Evolutionary conservation across 2,113 vertebrate genomes (phyloP), one percentile per base, ranked within the genome.

Genomic region (Ictidomys tridecemlineatus): DNA sequence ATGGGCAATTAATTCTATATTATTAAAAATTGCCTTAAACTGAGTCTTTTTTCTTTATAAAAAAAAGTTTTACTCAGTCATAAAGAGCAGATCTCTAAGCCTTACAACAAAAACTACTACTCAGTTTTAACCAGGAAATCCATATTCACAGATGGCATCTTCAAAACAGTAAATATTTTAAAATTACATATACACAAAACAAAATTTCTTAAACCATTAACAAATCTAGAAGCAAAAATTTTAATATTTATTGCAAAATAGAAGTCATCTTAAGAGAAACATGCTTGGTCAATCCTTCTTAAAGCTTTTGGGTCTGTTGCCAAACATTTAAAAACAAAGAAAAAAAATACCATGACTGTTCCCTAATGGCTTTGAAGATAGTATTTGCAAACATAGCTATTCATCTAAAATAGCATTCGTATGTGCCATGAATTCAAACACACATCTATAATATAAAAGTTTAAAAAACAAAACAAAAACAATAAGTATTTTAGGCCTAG

Each of bases 161-260:
- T 96, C n/a, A 96, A 97, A 92, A 97, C 9, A 79, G 56, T 67
- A 70, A 45, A 91, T 96, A 96, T 85, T 94, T 97, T 96, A 78
- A 92, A 76, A 89, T 86, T 94, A 94, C 94, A 74, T 48, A 94
- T n/a, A 85, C 70, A 91, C 48, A 98, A 97, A 97, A 97, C 61
- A 92, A 88, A 97, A 69, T 85, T 96, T 96, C 87, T 95, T 83
- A 90, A 79, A 85, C 30, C 96, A 72, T 89, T 94, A 92, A 96
- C 17, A 96, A 89, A 89, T 80, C 93, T 90, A 84, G 39, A 18
- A 97, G 73, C 91, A 87, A 92, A 26, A 96, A 77, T 93, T 45
- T 97, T 97, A 97, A 96, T 74, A 95, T 83, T 95, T 93, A 93
- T 73, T 85, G 92, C 85, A 97, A 98, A 95, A 94, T 76, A 97